Base-by-base conservation (phyloP, 1,140 invertebrate genomes). In the Atta texana region DNA sequence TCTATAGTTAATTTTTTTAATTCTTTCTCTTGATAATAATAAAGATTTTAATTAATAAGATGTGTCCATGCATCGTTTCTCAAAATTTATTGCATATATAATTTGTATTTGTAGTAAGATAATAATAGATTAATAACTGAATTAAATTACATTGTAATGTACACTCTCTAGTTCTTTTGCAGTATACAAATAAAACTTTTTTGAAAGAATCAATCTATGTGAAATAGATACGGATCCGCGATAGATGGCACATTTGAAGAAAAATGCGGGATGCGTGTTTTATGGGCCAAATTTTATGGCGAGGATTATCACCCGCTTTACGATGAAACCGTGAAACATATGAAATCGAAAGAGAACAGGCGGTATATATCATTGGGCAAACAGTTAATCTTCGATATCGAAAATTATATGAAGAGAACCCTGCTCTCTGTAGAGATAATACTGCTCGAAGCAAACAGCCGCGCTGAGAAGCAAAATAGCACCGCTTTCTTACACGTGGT, bases 401-500 rank as follows among this genome's bases (percentile, higher is more conserved):
- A 93, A 28, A 94, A 95, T 74, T 95, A 95, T 71, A 94, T 95
- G 93, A 95, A 94, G 71, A 89, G 95, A 51, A 93, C 92, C 0
- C 82, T 94, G 12, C 87, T 95, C 18, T 92, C 95, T 0, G 94
- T 95, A 10, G 95, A 95, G 57, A 95, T 94, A 63, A 92, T 96
- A 69, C 82, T 95, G 2, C 89, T 95, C 14, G 95, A 96, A 61
- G 95, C 95, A 0, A 95, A 95, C 51, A 92, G 88, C 7, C 89
- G 95, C 12, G 95, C 95, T 1, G 94, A 93, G 64, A 94, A 94
- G 34, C 93, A 94, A 77, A 94, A 94, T 14, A 95, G 92, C 0
- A 95, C 92, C 24, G 95, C 95, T 4, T 96, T 95, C 85, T 63
- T 96, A 3, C 95, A 95, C 88, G 94, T 95, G 12, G 94, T 96